Evolutionary conservation across 2,797 vertebrate species (phyloP).

Genomic region (Helostoma temminkii): DNA sequence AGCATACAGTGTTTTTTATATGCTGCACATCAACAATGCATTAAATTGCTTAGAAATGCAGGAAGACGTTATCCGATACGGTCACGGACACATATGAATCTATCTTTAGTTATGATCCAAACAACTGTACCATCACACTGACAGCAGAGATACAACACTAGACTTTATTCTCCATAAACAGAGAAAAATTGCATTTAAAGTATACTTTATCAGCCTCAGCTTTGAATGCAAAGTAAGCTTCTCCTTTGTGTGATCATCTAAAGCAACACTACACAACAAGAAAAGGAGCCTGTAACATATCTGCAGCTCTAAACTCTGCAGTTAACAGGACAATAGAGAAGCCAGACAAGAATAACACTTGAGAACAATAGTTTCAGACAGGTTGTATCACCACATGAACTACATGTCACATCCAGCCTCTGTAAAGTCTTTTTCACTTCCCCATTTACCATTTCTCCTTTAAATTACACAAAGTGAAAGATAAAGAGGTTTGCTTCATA

Average conservation of each 20-base stretch:
- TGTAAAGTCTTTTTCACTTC: not conserved
- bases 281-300: slow-evolving; percentile 24
- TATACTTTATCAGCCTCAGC: not conserved
- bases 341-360: slow-evolving; percentile 52
- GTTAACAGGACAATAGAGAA: slow-evolving; percentile 58
- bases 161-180: slow-evolving; percentile 6
- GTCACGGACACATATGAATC: slow-evolving; percentile 26
- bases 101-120: slow-evolving; percentile 44
- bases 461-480: not conserved
- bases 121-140: slow-evolving; percentile 31
- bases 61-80: slow-evolving; percentile 13
- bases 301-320: slow-evolving; percentile 35
- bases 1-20: not conserved
- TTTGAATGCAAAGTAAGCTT: slow-evolving; percentile 21
- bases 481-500: slow-evolving; percentile 31
- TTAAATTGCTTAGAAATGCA: slow-evolving; percentile 9
- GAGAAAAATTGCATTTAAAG: slow-evolving; percentile 15
- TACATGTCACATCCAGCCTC: slow-evolving; percentile 7
- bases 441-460: not conserved
- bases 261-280: slow-evolving; percentile 30
- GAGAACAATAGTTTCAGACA: slow-evolving; percentile 61
- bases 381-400: slow-evolving; percentile 18
- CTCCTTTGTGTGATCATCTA: slow-evolving; percentile 18
- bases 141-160: slow-evolving; percentile 41
- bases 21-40: slow-evolving; percentile 14